Evolutionary conservation across 2,888 invertebrate species (phyloP).

Genomic region (Epinotia ramella): DNA sequence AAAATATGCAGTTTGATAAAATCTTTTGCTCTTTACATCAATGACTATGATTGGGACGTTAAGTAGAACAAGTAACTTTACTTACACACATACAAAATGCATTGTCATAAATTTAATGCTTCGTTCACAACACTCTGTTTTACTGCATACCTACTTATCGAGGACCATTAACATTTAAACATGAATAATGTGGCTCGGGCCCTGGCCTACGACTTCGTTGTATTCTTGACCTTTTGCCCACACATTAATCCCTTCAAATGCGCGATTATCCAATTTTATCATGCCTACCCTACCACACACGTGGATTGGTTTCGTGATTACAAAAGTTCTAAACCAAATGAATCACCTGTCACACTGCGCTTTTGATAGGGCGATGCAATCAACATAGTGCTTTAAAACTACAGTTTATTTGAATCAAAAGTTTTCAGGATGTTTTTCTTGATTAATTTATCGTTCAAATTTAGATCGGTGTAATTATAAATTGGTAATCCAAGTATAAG

Average conservation of each 20-base stretch:
- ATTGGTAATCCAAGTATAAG: too few relatives aligned
- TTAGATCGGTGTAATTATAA: too few relatives aligned
- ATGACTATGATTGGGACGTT: neutral
- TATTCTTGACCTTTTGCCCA: conserved; percentile 51
- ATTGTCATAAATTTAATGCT: conserved; percentile 48
- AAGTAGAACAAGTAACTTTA: conserved; percentile 1
- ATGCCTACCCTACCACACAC: conserved; percentile 44
- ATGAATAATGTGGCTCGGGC: conserved; percentile 54
- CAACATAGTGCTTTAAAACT: neutral
- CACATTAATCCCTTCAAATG: conserved; percentile 51
- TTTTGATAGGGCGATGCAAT: conserved; percentile 32
- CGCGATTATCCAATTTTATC: conserved; percentile 50
- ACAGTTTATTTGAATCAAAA: neutral
- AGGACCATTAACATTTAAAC: conserved; percentile 56
- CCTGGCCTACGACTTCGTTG: conserved; percentile 49
- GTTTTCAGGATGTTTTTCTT: neutral
- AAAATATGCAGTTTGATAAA: neutral
- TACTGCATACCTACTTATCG: conserved; percentile 54
- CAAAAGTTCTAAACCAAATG: conserved; percentile 28
- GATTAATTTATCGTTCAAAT: neutral
- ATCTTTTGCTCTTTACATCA: conserved; percentile 9
- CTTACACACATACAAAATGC: conserved; percentile 17
- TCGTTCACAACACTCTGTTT: conserved; percentile 48
- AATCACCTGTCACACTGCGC: conserved; percentile 38
- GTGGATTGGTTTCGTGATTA: conserved; percentile 41